phyloP scores from a whole-genome alignment of 2,113 vertebrate species.

The Caloenas nicobarica region DNA sequence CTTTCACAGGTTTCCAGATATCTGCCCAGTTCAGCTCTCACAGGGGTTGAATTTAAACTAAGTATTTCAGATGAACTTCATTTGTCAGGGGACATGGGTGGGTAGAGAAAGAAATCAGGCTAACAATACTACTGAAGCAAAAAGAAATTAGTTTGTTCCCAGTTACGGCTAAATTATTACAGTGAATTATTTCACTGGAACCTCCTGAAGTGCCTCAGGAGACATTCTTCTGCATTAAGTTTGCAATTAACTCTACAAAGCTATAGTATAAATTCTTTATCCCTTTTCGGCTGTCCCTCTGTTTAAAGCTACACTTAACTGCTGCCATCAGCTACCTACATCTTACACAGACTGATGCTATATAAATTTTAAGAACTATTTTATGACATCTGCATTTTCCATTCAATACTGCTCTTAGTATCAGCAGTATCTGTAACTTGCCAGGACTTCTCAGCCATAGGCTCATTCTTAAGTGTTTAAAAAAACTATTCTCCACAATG shows the following conservation, averaged over 20 bases:
- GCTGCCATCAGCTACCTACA: background rate
- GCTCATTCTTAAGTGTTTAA: background rate
- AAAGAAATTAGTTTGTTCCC: background rate
- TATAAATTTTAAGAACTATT: background rate
- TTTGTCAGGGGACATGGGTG: background rate
- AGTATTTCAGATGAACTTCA: background rate
- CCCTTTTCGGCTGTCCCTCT: background rate
- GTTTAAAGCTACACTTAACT: background rate
- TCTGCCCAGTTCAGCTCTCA: background rate
- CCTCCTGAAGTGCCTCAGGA: slow-evolving; percentile 24
- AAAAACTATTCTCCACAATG: background rate
- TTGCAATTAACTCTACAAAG: slow-evolving; percentile 36
- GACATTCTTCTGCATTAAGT: background rate
- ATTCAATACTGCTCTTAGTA: background rate
- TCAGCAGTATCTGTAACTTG: background rate
- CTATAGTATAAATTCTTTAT: background rate
- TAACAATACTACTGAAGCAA: background rate
- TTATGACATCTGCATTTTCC: background rate
- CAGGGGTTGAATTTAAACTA: background rate
- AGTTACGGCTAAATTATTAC: background rate
- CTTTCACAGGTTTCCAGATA: background rate
- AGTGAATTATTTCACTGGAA: slow-evolving; percentile 1
- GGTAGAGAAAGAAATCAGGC: background rate
- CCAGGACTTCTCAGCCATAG: background rate
- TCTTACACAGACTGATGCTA: background rate